phyloP scores from a whole-genome alignment of 2,113 vertebrate genomes.

The Kryptolebias marmoratus region DNA sequence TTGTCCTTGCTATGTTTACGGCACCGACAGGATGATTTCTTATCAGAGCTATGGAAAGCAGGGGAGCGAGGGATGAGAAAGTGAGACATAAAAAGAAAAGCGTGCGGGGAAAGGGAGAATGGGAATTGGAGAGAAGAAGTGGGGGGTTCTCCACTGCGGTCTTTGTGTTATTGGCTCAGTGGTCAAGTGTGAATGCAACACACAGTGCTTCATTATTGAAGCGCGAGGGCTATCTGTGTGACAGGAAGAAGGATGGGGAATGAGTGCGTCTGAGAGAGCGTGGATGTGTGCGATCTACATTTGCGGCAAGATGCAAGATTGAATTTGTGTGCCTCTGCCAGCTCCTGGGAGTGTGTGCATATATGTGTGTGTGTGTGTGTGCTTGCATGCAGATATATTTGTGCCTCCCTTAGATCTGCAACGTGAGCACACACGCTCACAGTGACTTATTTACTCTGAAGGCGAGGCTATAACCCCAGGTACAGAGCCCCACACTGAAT shows the following conservation, averaged over 20 bases:
- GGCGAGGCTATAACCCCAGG: slow-evolving; percentile 71
- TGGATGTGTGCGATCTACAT: slow-evolving; percentile 54
- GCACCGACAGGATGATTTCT: slow-evolving; percentile 47
- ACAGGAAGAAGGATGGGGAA: slow-evolving; percentile 52
- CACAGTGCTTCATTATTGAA: slow-evolving; percentile 70
- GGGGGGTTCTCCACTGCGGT: slow-evolving; percentile 40
- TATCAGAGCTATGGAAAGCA: slow-evolving; percentile 46
- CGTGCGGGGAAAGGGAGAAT: neutral
- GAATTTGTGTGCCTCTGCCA: slow-evolving; percentile 62
- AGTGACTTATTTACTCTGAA: slow-evolving; percentile 78
- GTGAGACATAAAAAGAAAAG: neutral
- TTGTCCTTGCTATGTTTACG: slow-evolving; percentile 37
- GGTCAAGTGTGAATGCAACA: slow-evolving; percentile 65
- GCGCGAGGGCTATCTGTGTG: slow-evolving; percentile 57
- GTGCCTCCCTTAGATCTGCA: slow-evolving; percentile 35
- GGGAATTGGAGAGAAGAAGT: slow-evolving; percentile 10
- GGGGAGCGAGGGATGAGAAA: slow-evolving; percentile 26
- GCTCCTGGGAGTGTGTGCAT: slow-evolving; percentile 27
- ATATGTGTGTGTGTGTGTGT: slow-evolving; percentile 32
- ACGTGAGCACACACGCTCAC: slow-evolving; percentile 57
- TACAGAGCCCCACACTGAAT: slow-evolving; percentile 66
- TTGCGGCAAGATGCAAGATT: slow-evolving; percentile 59
- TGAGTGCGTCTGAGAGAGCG: slow-evolving; percentile 20
- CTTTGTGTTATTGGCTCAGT: slow-evolving; percentile 68
- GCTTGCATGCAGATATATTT: slow-evolving; percentile 16